phyloP scores from a whole-genome alignment of 92 coral and sea anemone genomes.

The Phenganax stokvisi region DNA sequence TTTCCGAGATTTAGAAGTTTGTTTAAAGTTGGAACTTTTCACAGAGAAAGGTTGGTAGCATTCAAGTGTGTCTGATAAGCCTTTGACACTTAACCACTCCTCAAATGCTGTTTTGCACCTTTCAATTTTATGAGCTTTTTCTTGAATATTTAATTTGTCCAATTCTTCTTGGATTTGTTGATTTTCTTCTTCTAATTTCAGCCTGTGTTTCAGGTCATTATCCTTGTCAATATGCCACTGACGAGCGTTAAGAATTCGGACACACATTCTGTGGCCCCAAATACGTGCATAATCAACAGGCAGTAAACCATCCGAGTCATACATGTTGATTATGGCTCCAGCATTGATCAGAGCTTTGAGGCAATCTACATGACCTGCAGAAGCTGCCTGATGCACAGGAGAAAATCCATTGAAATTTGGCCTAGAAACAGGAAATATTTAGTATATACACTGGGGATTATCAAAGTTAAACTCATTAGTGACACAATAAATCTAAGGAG shows the following conservation, averaged over 20 bases:
- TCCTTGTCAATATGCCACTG: slow-evolving; percentile 95
- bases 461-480: neutral
- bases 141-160: slow-evolving; percentile 54
- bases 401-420: slow-evolving; percentile 70
- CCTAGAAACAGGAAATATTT: slow-evolving; percentile 34
- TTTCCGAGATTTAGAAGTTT: slow-evolving; percentile 54
- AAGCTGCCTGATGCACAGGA: slow-evolving; percentile 89
- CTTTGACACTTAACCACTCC: slow-evolving; percentile 65
- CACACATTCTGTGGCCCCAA: slow-evolving; percentile 92
- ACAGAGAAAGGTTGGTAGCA: slow-evolving; percentile 79
- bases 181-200: slow-evolving; percentile 53
- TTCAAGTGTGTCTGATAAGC: slow-evolving; percentile 67
- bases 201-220: slow-evolving; percentile 54
- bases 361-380: slow-evolving; percentile 85
- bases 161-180: slow-evolving; percentile 66
- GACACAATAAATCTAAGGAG: neutral
- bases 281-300: slow-evolving; percentile 88
- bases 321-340: slow-evolving; percentile 64
- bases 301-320: slow-evolving; percentile 66
- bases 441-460: no score
- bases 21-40: slow-evolving; percentile 44
- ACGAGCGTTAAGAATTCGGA: slow-evolving; percentile 68
- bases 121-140: slow-evolving; percentile 60
- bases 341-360: slow-evolving; percentile 62
- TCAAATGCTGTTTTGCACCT: slow-evolving; percentile 74